Base-by-base conservation (phyloP, 2,113 vertebrate species). In the Psettodes erumei region DNA sequence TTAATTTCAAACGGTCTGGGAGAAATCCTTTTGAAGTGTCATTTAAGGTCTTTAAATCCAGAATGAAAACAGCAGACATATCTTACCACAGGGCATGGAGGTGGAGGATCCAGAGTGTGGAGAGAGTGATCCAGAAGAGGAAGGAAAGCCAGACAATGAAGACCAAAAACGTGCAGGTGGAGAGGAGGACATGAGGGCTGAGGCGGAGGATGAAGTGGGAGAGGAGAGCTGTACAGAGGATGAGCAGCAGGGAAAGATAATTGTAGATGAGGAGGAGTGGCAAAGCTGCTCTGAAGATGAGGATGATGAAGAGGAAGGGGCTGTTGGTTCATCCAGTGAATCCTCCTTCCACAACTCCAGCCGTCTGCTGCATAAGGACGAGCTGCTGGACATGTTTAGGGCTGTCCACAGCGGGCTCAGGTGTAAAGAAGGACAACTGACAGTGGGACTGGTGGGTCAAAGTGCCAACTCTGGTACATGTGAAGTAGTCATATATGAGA, bases 381-480 rank as follows among this genome's bases (percentile, higher is more conserved):
- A 99, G 51, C 93, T 99, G 51, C 90, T 99, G 71, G 86, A 94
- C 13, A 89, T 96, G 77, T 93, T 99, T 23, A 97, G 91, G 84
- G 58, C 90, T 1, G 82, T 94, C 19, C 97, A 99, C 62, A 74
- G 33, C 0, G 94, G 96, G 35, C 81, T 83, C 37, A 94, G 66
- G 47, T 91, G 94, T 86, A 97, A 95, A 89, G 94, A 95, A 1
- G 95, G 92, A 4, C 93, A 98, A 38, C 93, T 99, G 60, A 99
- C 96, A 1, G 91, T 99, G n/a, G 98, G 98, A 19, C 86, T 99
- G 96, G 98, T 98, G 85, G 93, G 97, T 89, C 32, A 35, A 66
- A 19, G 4, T 45, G 23, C 25, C 32, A 23, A 0, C 10, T 50
- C 21, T 65, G 42, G 5, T 53, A 8, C 6, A 10, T 37, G 8